Percentiles rank a stretch among this genome's conserved stretches.
phyloP scores from a whole-genome alignment of 2,113 vertebrate genomes.

The Mobula hypostoma region DNA sequence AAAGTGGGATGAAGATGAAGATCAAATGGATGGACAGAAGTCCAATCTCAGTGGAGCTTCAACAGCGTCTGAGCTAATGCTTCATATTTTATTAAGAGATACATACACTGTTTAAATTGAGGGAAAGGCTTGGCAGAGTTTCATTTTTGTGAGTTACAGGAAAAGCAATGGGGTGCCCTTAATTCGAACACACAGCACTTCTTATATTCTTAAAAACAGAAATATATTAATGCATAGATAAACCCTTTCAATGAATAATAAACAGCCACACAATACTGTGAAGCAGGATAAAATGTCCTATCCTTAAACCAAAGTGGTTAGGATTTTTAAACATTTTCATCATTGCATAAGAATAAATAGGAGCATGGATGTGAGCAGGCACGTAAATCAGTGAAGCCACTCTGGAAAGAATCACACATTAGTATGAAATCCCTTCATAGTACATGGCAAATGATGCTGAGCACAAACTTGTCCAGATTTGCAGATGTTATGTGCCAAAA shows the following conservation, averaged over 20 bases:
- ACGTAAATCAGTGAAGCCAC: neutral
- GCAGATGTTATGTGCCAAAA: constrained; percentile 37
- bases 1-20: neutral
- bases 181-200: no score
- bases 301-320: neutral
- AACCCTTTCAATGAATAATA: neutral
- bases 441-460: constrained; percentile 24
- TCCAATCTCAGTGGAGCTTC: neutral
- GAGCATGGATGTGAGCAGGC: neutral
- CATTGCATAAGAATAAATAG: neutral
- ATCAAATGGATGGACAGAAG: neutral
- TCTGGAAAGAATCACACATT: neutral
- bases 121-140: neutral
- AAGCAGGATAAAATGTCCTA: neutral
- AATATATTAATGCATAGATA: neutral
- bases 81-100: neutral
- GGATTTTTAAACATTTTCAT: neutral
- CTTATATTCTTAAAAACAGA: neutral
- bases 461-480: constrained; percentile 32
- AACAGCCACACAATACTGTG: neutral
- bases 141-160: neutral
- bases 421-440: neutral
- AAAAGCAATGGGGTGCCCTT: neutral
- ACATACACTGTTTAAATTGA: neutral
- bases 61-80: neutral